Evolutionary conservation across 2,888 invertebrate genomes (phyloP).

Genomic region (Cephus pulcher): DNA sequence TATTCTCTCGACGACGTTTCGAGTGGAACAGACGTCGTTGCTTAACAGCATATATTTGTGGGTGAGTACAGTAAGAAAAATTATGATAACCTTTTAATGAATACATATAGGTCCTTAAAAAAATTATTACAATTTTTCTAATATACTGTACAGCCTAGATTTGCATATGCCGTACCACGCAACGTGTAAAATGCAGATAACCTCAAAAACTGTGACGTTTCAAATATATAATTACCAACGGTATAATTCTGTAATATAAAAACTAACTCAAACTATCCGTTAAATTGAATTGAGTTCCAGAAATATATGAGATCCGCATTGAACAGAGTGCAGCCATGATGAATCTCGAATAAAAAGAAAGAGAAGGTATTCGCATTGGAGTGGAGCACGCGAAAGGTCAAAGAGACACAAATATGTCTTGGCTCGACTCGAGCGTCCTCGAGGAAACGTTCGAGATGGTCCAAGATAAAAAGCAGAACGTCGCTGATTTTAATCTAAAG

Average conservation of each 20-base stretch:
- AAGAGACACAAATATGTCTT: not conserved
- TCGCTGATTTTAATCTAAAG: not conserved
- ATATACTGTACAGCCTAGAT: too few relatives aligned
- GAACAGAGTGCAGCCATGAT: not conserved
- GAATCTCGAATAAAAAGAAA: not conserved
- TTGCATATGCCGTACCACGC: too few relatives aligned
- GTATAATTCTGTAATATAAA: too few relatives aligned
- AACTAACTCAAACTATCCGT: not conserved
- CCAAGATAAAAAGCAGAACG: not conserved
- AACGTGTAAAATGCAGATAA: too few relatives aligned
- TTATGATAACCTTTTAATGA: not conserved
- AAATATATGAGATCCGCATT: not conserved
- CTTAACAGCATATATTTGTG: not conserved
- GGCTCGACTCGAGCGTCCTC: not conserved
- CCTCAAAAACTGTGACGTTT: too few relatives aligned
- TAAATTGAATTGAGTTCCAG: not conserved
- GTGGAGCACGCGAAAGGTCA: not conserved
- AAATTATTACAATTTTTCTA: not conserved
- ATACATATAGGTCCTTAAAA: not conserved
- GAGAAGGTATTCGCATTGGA: not conserved
- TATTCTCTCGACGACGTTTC: not conserved
- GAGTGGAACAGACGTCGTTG: not conserved
- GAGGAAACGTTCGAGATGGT: not conserved
- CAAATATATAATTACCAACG: too few relatives aligned
- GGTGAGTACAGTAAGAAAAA: not conserved